A percentile compares a stretch with the other conserved stretches of the same genome.
These are phyloP conservation scores for Arge pagana DNA, from an alignment of 2,888 invertebrate genomes.

Conservation along the genomic window DNA sequence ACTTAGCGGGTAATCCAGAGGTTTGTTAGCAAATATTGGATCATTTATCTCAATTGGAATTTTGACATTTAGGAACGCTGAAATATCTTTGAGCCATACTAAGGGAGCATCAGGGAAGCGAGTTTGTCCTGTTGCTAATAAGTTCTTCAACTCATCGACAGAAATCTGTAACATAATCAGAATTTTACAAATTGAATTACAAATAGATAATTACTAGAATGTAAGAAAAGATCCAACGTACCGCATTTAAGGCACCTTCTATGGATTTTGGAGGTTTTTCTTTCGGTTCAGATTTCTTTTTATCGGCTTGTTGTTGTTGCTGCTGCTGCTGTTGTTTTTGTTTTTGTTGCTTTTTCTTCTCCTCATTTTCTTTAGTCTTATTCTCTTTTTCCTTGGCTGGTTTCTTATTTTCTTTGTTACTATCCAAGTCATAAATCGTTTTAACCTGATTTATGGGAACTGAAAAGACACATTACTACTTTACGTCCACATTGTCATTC, in stretches of 20 bases:
- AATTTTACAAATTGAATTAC: neutral
- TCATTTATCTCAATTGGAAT: conserved; percentile 68
- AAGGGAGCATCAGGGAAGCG: conserved; percentile 74
- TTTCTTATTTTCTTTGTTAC: conserved; percentile 66
- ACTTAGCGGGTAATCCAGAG: conserved; percentile 64
- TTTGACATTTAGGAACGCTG: conserved; percentile 67
- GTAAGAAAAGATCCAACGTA: conserved; percentile 48
- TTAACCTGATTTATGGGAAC: conserved; percentile 73
- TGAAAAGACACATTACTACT: no score
- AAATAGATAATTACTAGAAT: neutral
- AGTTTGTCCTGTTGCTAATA: conserved; percentile 64
- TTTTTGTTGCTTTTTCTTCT: conserved; percentile 61
- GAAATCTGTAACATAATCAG: conserved; percentile 70
- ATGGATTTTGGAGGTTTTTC: conserved; percentile 70
- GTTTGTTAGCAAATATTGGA: conserved; percentile 64
- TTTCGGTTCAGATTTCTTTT: conserved; percentile 63
- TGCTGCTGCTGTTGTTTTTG: conserved; percentile 45
- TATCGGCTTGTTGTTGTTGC: conserved; percentile 57
- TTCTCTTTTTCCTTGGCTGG: conserved; percentile 51
- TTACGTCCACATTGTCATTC: no score
- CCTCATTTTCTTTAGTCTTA: conserved; percentile 59
- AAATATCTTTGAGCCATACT: conserved; percentile 73
- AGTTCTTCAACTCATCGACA: conserved; percentile 61
- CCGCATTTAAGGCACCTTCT: conserved; percentile 67
- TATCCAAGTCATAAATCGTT: conserved; percentile 68